phyloP scores from a whole-genome alignment of 1,140 invertebrate genomes.

The Hypothenemus hampei region DNA sequence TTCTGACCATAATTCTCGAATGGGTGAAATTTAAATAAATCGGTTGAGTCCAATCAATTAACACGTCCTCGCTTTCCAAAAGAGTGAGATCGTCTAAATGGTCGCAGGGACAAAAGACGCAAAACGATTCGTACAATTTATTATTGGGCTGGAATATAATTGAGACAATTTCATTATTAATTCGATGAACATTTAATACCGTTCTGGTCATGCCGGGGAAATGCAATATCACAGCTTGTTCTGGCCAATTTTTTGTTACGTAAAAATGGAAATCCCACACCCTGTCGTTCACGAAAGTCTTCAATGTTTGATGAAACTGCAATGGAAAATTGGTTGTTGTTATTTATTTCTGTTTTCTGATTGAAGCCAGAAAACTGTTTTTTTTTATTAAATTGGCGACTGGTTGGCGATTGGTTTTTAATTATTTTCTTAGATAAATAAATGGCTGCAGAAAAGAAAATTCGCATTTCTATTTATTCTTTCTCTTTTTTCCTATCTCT shows the following conservation, averaged over 20 bases:
- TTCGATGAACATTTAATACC: constrained; percentile 52
- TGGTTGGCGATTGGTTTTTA: no score
- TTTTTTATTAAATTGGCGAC: no score
- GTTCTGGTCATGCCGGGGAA: constrained; percentile 80
- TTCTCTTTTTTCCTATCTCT: no score
- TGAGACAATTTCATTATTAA: neutral
- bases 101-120: constrained; percentile 73
- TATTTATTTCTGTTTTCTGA: no score
- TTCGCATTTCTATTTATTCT: no score
- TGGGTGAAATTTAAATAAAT: constrained; percentile 80
- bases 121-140: constrained; percentile 71
- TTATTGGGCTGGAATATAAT: constrained; percentile 61
- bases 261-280: constrained; percentile 87
- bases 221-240: constrained; percentile 74
- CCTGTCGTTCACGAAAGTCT: constrained; percentile 77
- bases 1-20: constrained; percentile 65
- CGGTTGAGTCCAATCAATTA: constrained; percentile 71
- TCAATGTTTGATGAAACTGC: constrained; percentile 82
- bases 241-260: constrained; percentile 78
- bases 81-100: constrained; percentile 63
- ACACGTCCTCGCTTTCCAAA: constrained; percentile 64
- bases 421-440: no score
- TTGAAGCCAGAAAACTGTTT: no score
- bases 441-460: no score
- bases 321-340: no score